These are phyloP conservation scores for Amphilophus citrinellus DNA, from an alignment of 2,113 vertebrate species.

Conservation along the genomic window DNA sequence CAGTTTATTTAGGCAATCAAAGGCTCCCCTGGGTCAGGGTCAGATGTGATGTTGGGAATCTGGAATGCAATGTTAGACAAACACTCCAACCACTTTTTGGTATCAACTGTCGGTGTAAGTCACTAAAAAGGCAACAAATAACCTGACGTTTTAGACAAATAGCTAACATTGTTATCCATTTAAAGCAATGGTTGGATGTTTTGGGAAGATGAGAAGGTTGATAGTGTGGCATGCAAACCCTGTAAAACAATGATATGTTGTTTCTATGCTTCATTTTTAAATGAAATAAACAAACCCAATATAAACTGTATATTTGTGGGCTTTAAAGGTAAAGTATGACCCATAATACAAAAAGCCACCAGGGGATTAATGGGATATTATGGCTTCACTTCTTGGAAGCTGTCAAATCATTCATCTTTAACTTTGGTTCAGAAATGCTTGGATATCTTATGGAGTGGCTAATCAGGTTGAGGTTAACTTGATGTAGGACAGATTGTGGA, in stretches of 20 bases:
- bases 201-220: background rate
- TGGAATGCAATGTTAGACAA: conserved; percentile 25
- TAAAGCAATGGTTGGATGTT: conserved; percentile 12
- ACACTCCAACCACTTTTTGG: conserved; percentile 19
- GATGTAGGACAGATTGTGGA: background rate
- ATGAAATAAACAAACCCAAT: conserved; percentile 11
- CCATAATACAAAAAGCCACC: background rate
- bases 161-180: background rate
- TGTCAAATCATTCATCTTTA: background rate
- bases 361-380: conserved; percentile 4
- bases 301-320: conserved; percentile 6
- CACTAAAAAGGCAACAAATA: conserved; percentile 4
- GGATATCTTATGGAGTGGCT: background rate
- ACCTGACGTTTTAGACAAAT: background rate
- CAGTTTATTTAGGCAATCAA: conserved; percentile 65
- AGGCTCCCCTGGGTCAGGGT: conserved; percentile 44
- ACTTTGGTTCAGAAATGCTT: background rate
- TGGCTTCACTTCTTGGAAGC: background rate
- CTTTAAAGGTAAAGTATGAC: background rate
- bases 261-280: conserved; percentile 13
- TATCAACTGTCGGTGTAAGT: background rate
- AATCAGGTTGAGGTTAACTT: background rate
- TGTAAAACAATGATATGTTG: background rate
- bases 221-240: background rate
- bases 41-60: conserved; percentile 48